A percentile compares a stretch with the other conserved stretches of the same genome.
Conservation (phyloP, 2,797 vertebrate species). For the Myioborus melanocephalus region DNA sequence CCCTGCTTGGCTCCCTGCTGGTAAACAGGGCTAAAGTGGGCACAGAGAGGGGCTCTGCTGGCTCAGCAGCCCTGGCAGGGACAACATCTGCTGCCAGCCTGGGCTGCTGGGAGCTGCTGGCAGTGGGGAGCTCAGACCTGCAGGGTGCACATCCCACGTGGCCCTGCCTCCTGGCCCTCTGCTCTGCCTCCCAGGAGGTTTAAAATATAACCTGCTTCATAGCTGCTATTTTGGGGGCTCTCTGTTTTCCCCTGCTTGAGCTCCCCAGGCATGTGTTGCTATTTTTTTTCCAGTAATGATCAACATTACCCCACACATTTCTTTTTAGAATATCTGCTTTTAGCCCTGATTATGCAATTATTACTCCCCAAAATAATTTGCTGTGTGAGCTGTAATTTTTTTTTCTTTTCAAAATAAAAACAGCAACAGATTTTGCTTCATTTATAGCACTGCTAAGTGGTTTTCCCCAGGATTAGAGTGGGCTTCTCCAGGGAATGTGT, state of each 20-base stretch:
- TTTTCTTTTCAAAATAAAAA: background rate
- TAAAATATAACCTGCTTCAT: conserved; percentile 24
- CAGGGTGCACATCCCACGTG: background rate
- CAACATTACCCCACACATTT: background rate
- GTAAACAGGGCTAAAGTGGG: background rate
- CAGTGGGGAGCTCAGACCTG: background rate
- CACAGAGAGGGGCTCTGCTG: background rate
- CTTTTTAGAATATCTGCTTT: background rate
- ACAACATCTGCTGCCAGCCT: background rate
- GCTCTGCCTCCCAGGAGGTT: background rate
- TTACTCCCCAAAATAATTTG: background rate
- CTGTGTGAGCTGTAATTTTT: background rate
- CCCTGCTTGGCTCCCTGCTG: background rate
- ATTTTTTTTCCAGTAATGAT: conserved; percentile 11
- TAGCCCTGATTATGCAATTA: conserved; percentile 7
- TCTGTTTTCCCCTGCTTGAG: conserved; percentile 4
- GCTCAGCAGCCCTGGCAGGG: background rate
- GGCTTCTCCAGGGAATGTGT: background rate
- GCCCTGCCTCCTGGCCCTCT: background rate
- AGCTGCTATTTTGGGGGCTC: conserved; percentile 1
- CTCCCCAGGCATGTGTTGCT: background rate
- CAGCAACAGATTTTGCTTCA: background rate
- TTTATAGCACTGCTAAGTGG: background rate
- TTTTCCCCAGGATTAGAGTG: background rate
- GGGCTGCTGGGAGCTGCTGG: background rate